These are phyloP conservation scores for Dioctria linearis DNA, from an alignment of 2,888 invertebrate genomes.

Conservation along the genomic window DNA sequence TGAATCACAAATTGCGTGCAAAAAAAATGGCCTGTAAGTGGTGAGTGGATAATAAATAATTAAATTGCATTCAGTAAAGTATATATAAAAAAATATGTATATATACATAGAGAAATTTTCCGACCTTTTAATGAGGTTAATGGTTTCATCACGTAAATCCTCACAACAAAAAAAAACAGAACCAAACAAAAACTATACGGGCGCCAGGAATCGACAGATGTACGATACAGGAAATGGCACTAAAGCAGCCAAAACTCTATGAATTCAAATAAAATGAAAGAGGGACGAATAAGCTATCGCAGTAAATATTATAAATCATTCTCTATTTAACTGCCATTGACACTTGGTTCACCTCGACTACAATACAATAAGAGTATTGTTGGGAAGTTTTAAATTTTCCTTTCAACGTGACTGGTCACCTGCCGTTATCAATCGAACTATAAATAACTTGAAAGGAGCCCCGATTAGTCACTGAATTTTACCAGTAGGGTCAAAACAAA, in stretches of 20 bases:
- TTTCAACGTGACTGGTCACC: slow-evolving; percentile 30
- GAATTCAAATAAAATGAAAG: background rate
- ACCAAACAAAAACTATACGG: background rate
- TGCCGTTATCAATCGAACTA: slow-evolving; percentile 24
- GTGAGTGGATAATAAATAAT: slow-evolving; percentile 25
- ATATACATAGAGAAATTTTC: background rate
- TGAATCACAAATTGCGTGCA: background rate
- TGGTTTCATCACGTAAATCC: slow-evolving; percentile 15
- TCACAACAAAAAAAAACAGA: background rate
- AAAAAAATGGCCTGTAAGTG: background rate
- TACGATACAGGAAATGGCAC: background rate
- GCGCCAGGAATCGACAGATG: slow-evolving; percentile 21
- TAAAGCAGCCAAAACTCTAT: background rate
- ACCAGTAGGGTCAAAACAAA: slow-evolving; percentile 33
- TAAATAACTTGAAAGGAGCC: slow-evolving; percentile 18
- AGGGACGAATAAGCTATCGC: slow-evolving; percentile 7
- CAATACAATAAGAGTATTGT: background rate
- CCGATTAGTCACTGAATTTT: slow-evolving; percentile 42
- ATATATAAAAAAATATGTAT: slow-evolving; percentile 4
- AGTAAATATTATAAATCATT: slow-evolving; percentile 35
- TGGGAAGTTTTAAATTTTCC: slow-evolving; percentile 16
- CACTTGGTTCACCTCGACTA: slow-evolving; percentile 23
- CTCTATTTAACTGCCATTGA: slow-evolving; percentile 25
- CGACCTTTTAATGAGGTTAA: slow-evolving; percentile 25
- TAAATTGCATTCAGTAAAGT: slow-evolving; percentile 3